Percentiles rank a stretch among this genome's conserved stretches.
Evolutionary conservation across 92 coral and sea anemone species (phyloP).

Genomic region (Ricordea florida): DNA sequence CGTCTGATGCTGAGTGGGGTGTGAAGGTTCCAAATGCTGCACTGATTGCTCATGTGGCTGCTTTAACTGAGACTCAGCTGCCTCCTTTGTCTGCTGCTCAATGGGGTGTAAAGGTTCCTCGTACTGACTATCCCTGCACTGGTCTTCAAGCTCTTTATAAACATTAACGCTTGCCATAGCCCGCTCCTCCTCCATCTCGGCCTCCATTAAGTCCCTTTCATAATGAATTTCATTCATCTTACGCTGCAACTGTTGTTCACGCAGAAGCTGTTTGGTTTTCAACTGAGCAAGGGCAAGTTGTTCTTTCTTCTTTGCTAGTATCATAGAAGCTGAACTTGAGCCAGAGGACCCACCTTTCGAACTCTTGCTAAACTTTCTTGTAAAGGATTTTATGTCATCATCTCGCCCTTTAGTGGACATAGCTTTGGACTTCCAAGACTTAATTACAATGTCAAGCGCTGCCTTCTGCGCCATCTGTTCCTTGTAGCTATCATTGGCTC

Average conservation of each 20-base stretch:
- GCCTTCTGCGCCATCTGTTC: slow-evolving; percentile 32
- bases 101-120: background rate
- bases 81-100: too few relatives aligned
- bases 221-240: background rate
- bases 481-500: background rate
- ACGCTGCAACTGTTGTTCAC: background rate
- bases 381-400: background rate
- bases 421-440: background rate
- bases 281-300: background rate
- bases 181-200: background rate
- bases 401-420: background rate
- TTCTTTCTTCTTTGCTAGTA: background rate
- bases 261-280: background rate
- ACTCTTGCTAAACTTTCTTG: background rate
- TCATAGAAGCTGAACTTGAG: background rate
- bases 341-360: background rate
- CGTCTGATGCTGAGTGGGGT: background rate
- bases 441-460: background rate
- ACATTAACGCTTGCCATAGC: background rate
- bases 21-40: background rate
- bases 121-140: background rate
- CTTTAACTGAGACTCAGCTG: too few relatives aligned
- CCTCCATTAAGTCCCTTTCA: background rate
- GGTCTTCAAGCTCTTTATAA: background rate
- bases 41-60: too few relatives aligned